These are phyloP conservation scores for Sebastes reedi DNA, from an alignment of 2,797 vertebrate species.

Conservation along the genomic window DNA sequence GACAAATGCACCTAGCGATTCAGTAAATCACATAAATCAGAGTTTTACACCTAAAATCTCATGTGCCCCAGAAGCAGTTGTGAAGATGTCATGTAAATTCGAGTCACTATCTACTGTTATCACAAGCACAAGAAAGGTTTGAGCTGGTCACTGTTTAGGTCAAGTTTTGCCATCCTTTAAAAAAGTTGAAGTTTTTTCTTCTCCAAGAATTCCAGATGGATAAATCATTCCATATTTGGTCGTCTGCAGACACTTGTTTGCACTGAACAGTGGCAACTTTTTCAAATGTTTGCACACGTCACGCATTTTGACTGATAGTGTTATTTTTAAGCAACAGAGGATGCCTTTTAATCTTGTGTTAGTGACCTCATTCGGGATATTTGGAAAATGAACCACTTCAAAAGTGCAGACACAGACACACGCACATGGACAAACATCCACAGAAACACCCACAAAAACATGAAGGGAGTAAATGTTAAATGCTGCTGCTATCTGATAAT, in stretches of 20 bases:
- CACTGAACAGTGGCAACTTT: background rate
- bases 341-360: conserved; percentile 12
- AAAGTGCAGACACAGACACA: background rate
- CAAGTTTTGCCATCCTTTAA: background rate
- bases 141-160: background rate
- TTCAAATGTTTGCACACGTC: background rate
- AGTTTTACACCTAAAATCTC: background rate
- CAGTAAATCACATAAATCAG: background rate
- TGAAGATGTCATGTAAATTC: background rate
- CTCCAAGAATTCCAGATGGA: background rate
- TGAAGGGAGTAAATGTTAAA: conserved; percentile 61
- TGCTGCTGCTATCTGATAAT: conserved; percentile 54
- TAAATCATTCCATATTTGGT: conserved; percentile 17
- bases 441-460: conserved; percentile 6
- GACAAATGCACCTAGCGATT: background rate
- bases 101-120: background rate
- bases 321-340: conserved; percentile 13
- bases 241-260: background rate
- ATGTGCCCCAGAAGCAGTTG: background rate
- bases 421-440: background rate
- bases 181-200: background rate
- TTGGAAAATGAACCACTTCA: conserved; percentile 21
- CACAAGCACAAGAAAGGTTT: background rate
- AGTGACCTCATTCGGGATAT: conserved; percentile 8
- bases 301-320: background rate